A percentile compares a stretch with the other conserved stretches of the same genome.
phyloP scores from a whole-genome alignment of 2,888 invertebrate species.

The Mantis religiosa region DNA sequence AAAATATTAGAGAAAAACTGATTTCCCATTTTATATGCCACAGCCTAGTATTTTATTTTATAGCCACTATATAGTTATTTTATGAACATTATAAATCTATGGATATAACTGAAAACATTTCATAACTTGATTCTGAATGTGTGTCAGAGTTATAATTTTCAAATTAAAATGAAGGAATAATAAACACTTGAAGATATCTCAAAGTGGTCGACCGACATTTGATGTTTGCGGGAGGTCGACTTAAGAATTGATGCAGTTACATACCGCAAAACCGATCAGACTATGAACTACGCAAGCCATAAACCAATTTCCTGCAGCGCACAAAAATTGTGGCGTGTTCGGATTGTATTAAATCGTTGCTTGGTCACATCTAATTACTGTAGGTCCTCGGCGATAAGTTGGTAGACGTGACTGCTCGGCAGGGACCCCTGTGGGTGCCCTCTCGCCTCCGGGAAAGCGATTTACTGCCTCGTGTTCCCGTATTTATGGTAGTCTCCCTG shows the following conservation, averaged over 20 bases:
- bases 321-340: background rate
- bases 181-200: no score
- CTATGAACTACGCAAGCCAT: background rate
- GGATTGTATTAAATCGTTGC: background rate
- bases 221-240: no score
- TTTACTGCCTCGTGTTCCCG: background rate
- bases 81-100: no score
- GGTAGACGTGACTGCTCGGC: background rate
- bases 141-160: no score
- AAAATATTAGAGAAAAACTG: no score
- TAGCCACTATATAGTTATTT: no score
- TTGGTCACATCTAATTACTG: background rate
- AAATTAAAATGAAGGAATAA: no score
- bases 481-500: constrained; percentile 4
- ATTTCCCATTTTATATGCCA: no score
- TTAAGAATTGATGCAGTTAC: no score
- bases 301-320: background rate
- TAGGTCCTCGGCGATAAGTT: background rate
- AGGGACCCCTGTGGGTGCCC: background rate
- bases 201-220: background rate
- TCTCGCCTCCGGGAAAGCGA: background rate
- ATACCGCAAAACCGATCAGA: background rate
- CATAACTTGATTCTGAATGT: no score
- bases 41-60: no score
- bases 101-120: no score